phyloP scores from a whole-genome alignment of 2,113 vertebrate species.

The Heliornis fulica region DNA sequence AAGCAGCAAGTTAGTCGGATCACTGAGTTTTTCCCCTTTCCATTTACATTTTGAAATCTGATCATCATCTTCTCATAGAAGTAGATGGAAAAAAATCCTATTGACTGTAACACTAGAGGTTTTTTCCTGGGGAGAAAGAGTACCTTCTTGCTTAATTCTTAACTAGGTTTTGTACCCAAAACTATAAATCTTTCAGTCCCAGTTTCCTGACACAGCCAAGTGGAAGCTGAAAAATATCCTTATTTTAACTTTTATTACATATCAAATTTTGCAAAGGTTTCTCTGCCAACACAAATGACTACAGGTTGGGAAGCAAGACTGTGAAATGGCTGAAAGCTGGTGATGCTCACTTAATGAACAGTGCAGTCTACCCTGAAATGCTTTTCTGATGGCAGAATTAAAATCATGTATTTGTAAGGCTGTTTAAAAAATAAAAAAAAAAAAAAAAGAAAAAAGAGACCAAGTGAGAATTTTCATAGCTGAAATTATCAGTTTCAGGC shows the following conservation, averaged over 20 bases:
- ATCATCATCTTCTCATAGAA: conserved; percentile 3
- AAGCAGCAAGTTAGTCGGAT: neutral
- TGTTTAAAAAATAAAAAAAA: neutral
- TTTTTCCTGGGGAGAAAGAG: conserved; percentile 8
- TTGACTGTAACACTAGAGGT: neutral
- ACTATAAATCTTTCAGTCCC: conserved; percentile 44
- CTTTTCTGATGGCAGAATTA: neutral
- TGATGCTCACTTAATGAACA: neutral
- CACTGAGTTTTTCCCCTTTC: neutral
- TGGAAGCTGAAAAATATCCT: conserved; percentile 45
- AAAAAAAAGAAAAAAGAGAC: neutral
- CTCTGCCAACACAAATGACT: conserved; percentile 59
- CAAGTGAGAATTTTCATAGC: neutral
- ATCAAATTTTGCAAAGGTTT: conserved; percentile 27
- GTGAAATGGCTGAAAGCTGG: neutral
- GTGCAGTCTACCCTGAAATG: neutral
- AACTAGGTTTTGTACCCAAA: conserved; percentile 22
- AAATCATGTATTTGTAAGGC: neutral
- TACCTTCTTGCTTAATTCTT: conserved; percentile 28
- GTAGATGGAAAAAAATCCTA: neutral
- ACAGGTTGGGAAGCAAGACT: conserved; percentile 26
- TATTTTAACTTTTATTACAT: conserved; percentile 54
- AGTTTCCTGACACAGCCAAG: conserved; percentile 39
- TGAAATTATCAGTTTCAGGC: neutral
- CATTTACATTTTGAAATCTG: conserved; percentile 29